phyloP scores from a whole-genome alignment of 2,797 vertebrate genomes.

The Pseudochirops cupreus region DNA sequence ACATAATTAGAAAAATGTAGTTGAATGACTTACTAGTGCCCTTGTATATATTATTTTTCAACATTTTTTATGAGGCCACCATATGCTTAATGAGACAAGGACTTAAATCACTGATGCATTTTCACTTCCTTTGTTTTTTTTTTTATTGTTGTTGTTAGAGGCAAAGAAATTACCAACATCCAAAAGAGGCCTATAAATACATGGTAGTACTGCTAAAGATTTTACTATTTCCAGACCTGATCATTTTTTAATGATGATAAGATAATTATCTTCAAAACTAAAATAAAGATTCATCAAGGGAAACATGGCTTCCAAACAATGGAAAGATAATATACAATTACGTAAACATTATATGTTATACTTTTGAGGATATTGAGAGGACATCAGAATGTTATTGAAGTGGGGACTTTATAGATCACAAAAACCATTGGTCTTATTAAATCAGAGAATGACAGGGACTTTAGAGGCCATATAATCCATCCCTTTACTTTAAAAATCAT shows the following conservation, averaged over 20 bases:
- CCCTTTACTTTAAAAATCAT: neutral
- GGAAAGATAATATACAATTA: neutral
- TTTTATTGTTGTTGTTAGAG: neutral
- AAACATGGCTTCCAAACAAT: neutral
- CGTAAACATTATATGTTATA: neutral
- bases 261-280: neutral
- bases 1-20: constrained; percentile 42
- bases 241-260: neutral
- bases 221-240: neutral
- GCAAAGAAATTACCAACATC: neutral
- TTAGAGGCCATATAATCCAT: neutral
- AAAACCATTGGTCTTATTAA: neutral
- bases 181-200: neutral
- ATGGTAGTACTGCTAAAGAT: neutral
- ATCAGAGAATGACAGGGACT: neutral
- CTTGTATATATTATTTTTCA: constrained; percentile 33
- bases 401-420: neutral
- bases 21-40: constrained; percentile 24
- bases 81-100: neutral
- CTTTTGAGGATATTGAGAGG: neutral
- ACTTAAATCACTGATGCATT: neutral
- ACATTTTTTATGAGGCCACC: neutral
- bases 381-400: neutral
- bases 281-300: neutral
- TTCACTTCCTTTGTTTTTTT: neutral